A percentile compares a stretch with the other conserved stretches of the same genome.
Conservation (phyloP, 2,888 invertebrate genomes). For the Ischnus inquisitorius region DNA sequence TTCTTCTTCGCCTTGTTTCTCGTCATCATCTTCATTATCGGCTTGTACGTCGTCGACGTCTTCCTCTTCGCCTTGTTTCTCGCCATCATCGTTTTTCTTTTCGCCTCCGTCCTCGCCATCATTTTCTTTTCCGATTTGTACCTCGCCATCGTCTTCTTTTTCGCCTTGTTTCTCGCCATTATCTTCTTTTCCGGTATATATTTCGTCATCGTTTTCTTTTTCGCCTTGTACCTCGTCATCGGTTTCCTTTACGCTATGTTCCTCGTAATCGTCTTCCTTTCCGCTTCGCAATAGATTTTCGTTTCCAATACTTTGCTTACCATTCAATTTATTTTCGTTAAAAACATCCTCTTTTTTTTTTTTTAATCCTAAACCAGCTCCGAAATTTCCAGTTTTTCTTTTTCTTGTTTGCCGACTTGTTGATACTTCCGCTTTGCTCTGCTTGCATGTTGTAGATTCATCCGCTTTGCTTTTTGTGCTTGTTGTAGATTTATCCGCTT, state of each 20-base stretch:
- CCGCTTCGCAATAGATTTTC: neutral
- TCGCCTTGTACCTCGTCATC: conserved; percentile 7
- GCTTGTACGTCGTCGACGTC: neutral
- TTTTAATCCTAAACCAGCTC: neutral
- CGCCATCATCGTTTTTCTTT: too few relatives aligned
- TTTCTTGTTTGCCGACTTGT: conserved; percentile 1
- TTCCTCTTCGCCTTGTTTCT: neutral
- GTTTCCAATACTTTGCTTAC: neutral
- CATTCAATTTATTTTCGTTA: conserved; percentile 11
- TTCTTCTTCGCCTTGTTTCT: neutral
- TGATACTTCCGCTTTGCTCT: neutral
- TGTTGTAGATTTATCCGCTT: too few relatives aligned
- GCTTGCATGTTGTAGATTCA: neutral
- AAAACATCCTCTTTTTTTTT: neutral
- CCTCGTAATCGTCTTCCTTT: too few relatives aligned
- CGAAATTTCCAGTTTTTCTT: neutral
- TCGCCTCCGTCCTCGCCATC: too few relatives aligned
- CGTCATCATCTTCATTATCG: conserved; percentile 7
- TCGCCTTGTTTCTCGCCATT: too few relatives aligned
- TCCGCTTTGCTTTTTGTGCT: too few relatives aligned
- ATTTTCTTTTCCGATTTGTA: too few relatives aligned
- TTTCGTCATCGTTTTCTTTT: neutral
- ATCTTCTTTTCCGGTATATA: too few relatives aligned
- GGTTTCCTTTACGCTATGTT: too few relatives aligned
- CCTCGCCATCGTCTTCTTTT: too few relatives aligned